Evolutionary conservation across 2,797 vertebrate genomes (phyloP), one percentile per base, ranked within the genome.

Genomic region (Jordanella pulchra): DNA sequence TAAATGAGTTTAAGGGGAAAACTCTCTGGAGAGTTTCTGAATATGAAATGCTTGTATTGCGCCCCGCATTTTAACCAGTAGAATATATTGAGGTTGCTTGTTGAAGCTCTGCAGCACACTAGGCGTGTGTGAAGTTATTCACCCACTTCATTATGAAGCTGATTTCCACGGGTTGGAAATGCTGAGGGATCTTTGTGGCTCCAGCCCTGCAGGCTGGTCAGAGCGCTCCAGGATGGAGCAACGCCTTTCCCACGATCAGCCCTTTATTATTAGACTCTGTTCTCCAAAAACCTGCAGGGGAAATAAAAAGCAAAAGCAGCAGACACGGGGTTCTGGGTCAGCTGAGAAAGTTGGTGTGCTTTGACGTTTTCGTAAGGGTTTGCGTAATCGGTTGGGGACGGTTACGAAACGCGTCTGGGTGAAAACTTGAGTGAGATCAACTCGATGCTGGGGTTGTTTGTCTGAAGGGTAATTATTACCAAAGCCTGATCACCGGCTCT

Each of bases 371-470:
- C 72, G 71, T 92, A 91, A 91, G 6, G 45, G 77, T 89, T 92
- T 93, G 89, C 90, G 89, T 93, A 93, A 94, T 27, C 53, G 75
- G 11, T 15, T 10, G 50, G 56, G 14, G 45, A 32, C 45, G 44
- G 63, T 92, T 91, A 87, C 89, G 83, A 87, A 91, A 93, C 84
- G 44, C 3, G 74, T 56, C 60, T 60, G 47, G 61, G 6, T 44
- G 60, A 15, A 25, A 64, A 44, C 14, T n/a, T 13, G 9, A 65
- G 3, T 1, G 12, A 13, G 39, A 39, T 69, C 66, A 10, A 0
- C 7, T 44, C 12, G n/a, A 32, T 32, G 27, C 0, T 1, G 2
- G 21, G 14, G 48, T 6, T 14, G 35, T 4, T 28, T 48, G 50
- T 28, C n/a, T 67, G 48, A 1, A 32, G 48, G 32, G 3, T 7